phyloP scores from a whole-genome alignment of 2,113 vertebrate species.

The Ameiurus melas region DNA sequence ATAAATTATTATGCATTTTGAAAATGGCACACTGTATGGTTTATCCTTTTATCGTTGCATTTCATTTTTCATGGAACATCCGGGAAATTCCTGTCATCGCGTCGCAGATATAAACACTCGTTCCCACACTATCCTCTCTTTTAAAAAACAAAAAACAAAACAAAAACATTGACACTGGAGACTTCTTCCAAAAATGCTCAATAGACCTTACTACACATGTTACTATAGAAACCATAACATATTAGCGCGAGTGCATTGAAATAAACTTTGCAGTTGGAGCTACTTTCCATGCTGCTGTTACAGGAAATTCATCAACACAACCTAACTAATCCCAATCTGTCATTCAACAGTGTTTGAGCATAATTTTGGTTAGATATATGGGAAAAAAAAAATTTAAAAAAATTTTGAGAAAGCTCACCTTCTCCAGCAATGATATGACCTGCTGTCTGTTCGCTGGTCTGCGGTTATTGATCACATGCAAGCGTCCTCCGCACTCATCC shows the following conservation, averaged over 20 bases:
- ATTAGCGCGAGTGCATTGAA: not conserved
- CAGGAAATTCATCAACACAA: not conserved
- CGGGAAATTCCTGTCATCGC: not conserved
- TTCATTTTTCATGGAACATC: not conserved
- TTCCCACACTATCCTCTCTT: not conserved
- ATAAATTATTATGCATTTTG: not conserved
- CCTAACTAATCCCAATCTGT: not conserved
- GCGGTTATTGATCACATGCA: conserved; percentile 74
- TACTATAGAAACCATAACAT: not conserved
- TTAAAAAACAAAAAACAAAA: no score
- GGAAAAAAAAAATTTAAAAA: no score
- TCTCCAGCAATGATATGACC: conserved; percentile 66
- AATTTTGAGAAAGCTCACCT: conserved; percentile 60
- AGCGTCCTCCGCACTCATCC: conserved; percentile 63
- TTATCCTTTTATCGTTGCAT: not conserved
- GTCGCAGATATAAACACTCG: not conserved
- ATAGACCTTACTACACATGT: not conserved
- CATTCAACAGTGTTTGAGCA: not conserved
- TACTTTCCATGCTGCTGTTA: not conserved
- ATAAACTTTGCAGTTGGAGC: not conserved
- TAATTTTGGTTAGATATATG: not conserved
- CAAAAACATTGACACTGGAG: not conserved
- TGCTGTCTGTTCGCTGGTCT: conserved; percentile 63
- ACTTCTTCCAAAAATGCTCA: not conserved
- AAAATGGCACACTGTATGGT: no score